Evolutionary conservation across 2,888 invertebrate genomes (phyloP).

Genomic region (Aphrophora alni): DNA sequence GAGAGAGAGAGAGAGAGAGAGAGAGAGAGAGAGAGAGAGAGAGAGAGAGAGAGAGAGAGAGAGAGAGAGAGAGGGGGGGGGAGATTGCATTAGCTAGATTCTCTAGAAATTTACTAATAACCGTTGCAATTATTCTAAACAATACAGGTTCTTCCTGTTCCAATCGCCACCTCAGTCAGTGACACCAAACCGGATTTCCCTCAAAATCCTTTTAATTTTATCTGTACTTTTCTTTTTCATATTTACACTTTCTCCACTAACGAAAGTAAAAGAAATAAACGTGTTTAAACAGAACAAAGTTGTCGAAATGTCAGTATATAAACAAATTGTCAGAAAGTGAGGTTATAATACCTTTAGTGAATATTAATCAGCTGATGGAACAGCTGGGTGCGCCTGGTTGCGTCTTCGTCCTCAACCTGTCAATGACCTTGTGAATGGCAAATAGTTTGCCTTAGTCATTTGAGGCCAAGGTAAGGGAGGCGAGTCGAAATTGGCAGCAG

Average conservation of each 20-base stretch:
- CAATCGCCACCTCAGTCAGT: too few species aligned
- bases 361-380: not conserved
- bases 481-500: not conserved
- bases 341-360: not conserved
- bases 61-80: too few species aligned
- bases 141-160: too few species aligned
- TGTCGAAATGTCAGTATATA: too few species aligned
- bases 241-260: not conserved
- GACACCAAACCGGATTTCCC: not conserved
- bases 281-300: not conserved
- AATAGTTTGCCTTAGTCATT: not conserved
- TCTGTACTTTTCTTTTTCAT: not conserved
- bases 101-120: too few species aligned
- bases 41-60: too few species aligned
- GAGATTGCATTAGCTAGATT: too few species aligned
- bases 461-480: not conserved
- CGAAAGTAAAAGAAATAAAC: not conserved
- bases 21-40: too few species aligned
- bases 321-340: too few species aligned
- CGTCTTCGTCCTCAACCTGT: not conserved
- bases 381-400: not conserved
- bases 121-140: too few species aligned
- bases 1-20: too few species aligned
- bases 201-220: not conserved
- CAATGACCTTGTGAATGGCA: not conserved